Evolutionary conservation across 2,888 invertebrate species (phyloP).

Genomic region (Lasioglossum lativentre): DNA sequence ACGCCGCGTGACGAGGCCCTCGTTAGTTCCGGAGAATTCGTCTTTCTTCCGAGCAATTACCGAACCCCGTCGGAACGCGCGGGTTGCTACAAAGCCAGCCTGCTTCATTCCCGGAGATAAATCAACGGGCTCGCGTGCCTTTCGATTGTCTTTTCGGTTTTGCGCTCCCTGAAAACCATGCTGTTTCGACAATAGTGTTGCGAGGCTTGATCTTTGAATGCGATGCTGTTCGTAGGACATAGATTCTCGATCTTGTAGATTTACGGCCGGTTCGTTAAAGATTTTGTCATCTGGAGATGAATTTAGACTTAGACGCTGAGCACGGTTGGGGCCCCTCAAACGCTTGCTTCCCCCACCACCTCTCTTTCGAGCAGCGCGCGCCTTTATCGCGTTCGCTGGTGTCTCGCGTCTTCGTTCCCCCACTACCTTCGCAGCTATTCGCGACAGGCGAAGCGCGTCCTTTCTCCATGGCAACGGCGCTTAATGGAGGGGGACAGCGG

Average conservation of each 20-base stretch:
- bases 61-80: conserved; percentile 45
- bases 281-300: not conserved
- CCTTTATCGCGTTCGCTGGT: too few relatives aligned
- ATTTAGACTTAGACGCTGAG: not conserved
- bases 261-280: not conserved
- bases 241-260: not conserved
- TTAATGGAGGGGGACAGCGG: too few relatives aligned
- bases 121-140: conserved; percentile 36
- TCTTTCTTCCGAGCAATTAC: conserved; percentile 71
- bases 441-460: too few relatives aligned
- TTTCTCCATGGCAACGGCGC: too few relatives aligned
- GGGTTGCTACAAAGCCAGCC: conserved; percentile 60
- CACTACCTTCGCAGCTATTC: too few relatives aligned
- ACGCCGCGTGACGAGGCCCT: conserved; percentile 64
- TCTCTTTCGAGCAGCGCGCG: too few relatives aligned
- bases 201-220: not conserved
- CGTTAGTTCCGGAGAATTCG: conserved; percentile 79
- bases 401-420: too few relatives aligned
- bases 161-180: not conserved
- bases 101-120: conserved; percentile 59
- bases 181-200: not conserved
- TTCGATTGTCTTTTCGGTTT: conserved; percentile 14
- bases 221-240: not conserved
- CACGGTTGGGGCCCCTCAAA: too few relatives aligned
- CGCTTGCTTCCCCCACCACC: too few relatives aligned